Conservation (phyloP, 2,888 invertebrate species). For the Aphelenchoides bicaudatus region DNA sequence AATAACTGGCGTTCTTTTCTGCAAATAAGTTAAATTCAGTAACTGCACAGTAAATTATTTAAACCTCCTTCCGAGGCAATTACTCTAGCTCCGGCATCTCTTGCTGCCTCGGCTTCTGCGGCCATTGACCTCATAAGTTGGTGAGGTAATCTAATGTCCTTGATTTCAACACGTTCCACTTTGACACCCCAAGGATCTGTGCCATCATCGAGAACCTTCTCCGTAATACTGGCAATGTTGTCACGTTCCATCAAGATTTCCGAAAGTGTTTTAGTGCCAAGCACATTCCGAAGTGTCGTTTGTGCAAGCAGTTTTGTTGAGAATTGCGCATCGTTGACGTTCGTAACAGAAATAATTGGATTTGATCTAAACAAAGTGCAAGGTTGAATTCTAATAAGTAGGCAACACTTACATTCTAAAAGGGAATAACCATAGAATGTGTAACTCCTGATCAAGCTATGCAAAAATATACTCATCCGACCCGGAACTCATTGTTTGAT, state of each 20-base stretch:
- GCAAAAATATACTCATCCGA: no score
- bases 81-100: slow-evolving; percentile 68
- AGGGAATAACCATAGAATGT: no score
- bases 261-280: slow-evolving; percentile 60
- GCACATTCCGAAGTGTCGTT: slow-evolving; percentile 61
- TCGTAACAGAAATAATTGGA: slow-evolving; percentile 62
- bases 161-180: slow-evolving; percentile 67
- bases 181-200: slow-evolving; percentile 64
- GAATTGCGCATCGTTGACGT: slow-evolving; percentile 67
- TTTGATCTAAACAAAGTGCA: no score
- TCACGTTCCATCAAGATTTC: slow-evolving; percentile 60
- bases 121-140: slow-evolving; percentile 91
- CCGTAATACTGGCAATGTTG: slow-evolving; percentile 58
- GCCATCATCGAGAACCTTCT: slow-evolving; percentile 65
- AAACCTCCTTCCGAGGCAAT: slow-evolving; percentile 53
- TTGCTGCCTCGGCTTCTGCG: slow-evolving; percentile 86
- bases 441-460: no score
- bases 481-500: no score
- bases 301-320: slow-evolving; percentile 74
- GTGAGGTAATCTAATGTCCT: slow-evolving; percentile 84
- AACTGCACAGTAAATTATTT: no score
- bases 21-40: no score
- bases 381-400: no score
- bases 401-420: no score
- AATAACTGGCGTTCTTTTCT: no score